phyloP scores from a whole-genome alignment of 1,140 invertebrate genomes.

The Belonocnema kinseyi region DNA sequence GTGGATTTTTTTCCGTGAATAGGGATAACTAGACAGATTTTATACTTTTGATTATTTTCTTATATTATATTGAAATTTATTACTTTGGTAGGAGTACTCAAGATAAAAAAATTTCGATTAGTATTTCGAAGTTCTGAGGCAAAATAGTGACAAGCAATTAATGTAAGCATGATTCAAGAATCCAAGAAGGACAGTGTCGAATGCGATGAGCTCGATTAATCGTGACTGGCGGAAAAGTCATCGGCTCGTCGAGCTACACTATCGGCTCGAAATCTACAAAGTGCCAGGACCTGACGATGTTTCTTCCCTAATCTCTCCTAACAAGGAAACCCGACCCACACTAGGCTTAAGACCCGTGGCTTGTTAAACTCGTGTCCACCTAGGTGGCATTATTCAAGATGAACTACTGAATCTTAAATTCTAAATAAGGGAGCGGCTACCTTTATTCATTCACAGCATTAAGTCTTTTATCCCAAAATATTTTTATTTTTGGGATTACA shows the following conservation, averaged over 20 bases:
- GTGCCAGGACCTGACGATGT: slow-evolving; percentile 11
- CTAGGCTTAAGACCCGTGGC: slow-evolving; percentile 18
- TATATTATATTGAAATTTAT: too few relatives aligned
- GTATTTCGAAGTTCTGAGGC: background rate
- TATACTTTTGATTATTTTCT: too few relatives aligned
- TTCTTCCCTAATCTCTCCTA: slow-evolving; percentile 34
- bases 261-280: slow-evolving; percentile 40
- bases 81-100: too few relatives aligned
- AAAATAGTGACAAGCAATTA: slow-evolving; percentile 47
- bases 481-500: too few relatives aligned
- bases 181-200: slow-evolving; percentile 37
- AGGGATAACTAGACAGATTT: too few relatives aligned
- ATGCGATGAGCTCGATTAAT: slow-evolving; percentile 43
- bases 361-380: slow-evolving; percentile 32
- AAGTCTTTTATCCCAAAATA: too few relatives aligned
- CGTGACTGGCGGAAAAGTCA: slow-evolving; percentile 56
- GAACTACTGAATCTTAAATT: slow-evolving; percentile 10
- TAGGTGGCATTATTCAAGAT: slow-evolving; percentile 12
- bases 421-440: background rate
- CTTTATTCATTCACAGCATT: too few relatives aligned
- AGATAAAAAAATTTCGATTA: too few relatives aligned
- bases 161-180: slow-evolving; percentile 46
- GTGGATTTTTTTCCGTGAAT: too few relatives aligned
- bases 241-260: slow-evolving; percentile 36
- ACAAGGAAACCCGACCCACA: slow-evolving; percentile 36